Percentiles rank a stretch among this genome's conserved stretches.
These are phyloP conservation scores for Galeopterus variegatus DNA, from an alignment of 2,113 vertebrate species.

Conservation along the genomic window DNA sequence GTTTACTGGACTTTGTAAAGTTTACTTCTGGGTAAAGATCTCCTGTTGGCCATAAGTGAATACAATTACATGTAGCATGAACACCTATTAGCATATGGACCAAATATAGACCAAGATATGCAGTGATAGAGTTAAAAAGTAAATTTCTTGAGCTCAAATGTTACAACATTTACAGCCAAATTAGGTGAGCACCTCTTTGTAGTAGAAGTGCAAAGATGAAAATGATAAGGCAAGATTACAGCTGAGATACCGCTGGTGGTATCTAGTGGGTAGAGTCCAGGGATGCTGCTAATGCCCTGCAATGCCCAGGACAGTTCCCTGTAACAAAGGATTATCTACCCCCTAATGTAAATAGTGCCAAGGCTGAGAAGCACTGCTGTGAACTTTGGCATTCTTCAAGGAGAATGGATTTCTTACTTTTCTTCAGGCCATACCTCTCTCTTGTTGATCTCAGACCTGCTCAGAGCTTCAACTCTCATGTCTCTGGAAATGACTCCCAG, in stretches of 20 bases:
- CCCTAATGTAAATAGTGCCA: neutral
- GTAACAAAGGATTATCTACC: neutral
- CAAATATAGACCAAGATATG: neutral
- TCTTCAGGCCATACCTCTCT: neutral
- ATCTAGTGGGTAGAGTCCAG: neutral
- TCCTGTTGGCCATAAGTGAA: neutral
- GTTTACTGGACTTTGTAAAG: neutral
- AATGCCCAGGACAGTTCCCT: neutral
- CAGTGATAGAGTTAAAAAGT: neutral
- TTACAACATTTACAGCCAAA: neutral
- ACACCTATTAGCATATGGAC: neutral
- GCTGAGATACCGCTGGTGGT: neutral
- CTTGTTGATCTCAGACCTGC: neutral
- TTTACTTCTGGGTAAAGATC: constrained; percentile 56
- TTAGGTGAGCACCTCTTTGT: neutral
- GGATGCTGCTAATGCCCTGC: neutral
- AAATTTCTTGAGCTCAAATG: constrained; percentile 15
- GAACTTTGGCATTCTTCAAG: neutral
- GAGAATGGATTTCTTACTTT: neutral
- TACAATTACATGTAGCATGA: neutral
- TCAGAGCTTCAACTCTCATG: neutral
- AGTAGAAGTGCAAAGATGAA: neutral
- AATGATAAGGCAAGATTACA: neutral
- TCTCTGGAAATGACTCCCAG: constrained; percentile 16
- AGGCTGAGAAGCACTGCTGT: neutral